Percentiles rank a stretch among this genome's conserved stretches.
These are phyloP conservation scores for Sitta europaea DNA, from an alignment of 2,113 vertebrate species.

Conservation along the genomic window DNA sequence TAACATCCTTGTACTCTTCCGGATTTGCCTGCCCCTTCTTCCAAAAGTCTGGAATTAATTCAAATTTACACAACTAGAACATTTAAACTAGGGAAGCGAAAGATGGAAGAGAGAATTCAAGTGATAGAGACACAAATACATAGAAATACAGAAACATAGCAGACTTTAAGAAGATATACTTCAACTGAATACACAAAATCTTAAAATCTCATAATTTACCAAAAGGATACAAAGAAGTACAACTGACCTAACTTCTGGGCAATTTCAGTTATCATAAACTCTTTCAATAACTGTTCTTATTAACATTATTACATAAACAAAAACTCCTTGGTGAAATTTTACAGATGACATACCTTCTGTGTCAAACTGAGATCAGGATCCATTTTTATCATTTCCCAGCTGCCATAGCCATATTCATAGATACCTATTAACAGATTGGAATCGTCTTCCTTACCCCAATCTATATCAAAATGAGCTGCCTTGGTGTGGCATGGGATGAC, in stretches of 20 bases:
- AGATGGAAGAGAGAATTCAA: not conserved
- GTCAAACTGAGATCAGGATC: slow-evolving; percentile 98
- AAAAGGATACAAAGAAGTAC: not conserved
- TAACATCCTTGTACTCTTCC: not conserved
- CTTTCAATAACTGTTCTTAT: not conserved
- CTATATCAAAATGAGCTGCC: slow-evolving; percentile 97
- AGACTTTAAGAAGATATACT: not conserved
- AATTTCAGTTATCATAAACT: not conserved
- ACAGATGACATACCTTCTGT: slow-evolving; percentile 83
- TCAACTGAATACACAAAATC: not conserved
- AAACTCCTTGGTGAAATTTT: not conserved
- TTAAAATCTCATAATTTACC: not conserved
- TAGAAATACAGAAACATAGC: not conserved
- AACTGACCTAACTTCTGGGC: not conserved
- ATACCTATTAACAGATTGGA: slow-evolving; percentile 96
- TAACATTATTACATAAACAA: not conserved
- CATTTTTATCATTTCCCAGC: slow-evolving; percentile 99
- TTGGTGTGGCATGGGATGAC: slow-evolving; percentile 93
- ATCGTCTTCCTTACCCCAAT: slow-evolving; percentile 96
- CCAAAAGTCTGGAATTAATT: not conserved
- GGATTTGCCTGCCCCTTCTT: not conserved
- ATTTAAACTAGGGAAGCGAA: not conserved
- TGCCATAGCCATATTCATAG: slow-evolving; percentile 97
- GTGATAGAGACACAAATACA: not conserved
- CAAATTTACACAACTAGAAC: not conserved